Conservation (phyloP, 2,113 vertebrate species). For the Nibea albiflora region DNA sequence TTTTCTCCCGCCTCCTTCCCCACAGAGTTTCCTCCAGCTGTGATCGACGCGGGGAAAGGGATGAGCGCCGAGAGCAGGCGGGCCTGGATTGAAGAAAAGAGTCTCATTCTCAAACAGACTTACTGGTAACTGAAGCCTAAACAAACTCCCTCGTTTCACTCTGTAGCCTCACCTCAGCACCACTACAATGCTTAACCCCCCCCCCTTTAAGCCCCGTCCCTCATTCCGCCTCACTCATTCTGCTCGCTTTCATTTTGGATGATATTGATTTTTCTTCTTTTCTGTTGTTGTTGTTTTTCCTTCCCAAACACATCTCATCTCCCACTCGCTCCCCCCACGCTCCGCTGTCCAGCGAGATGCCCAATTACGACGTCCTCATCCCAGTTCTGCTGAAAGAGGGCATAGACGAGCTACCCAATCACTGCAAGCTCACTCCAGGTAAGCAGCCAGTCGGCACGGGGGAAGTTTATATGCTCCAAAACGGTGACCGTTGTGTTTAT, state of each 20-base stretch:
- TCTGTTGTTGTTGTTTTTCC: conserved; percentile 2
- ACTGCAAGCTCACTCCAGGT: conserved; percentile 94
- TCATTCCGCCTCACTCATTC: conserved; percentile 37
- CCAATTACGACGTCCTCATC: conserved; percentile 89
- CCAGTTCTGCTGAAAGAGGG: conserved; percentile 89
- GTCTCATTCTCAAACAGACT: conserved; percentile 90
- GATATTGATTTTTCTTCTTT: conserved; percentile 50
- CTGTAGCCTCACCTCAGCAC: conserved; percentile 24
- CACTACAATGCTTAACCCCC: conserved; percentile 27
- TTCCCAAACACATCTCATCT: not conserved
- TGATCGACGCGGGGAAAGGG: conserved; percentile 89
- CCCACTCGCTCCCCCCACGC: not conserved
- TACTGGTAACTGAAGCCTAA: conserved; percentile 86
- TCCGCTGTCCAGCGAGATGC: conserved; percentile 87
- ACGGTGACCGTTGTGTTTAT: conserved; percentile 50
- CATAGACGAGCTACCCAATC: conserved; percentile 88
- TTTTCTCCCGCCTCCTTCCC: not conserved
- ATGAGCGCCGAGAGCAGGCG: conserved; percentile 86
- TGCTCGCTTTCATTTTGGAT: conserved; percentile 51
- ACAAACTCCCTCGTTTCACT: conserved; percentile 33
- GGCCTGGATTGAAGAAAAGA: conserved; percentile 89
- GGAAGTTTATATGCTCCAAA: conserved; percentile 10
- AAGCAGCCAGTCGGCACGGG: conserved; percentile 53
- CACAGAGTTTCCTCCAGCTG: conserved; percentile 84
- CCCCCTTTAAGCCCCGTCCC: conserved; percentile 34